Percentiles rank a stretch among this genome's conserved stretches.
Conservation (phyloP, 2,888 invertebrate species). For the Criorhina ranunculi region DNA sequence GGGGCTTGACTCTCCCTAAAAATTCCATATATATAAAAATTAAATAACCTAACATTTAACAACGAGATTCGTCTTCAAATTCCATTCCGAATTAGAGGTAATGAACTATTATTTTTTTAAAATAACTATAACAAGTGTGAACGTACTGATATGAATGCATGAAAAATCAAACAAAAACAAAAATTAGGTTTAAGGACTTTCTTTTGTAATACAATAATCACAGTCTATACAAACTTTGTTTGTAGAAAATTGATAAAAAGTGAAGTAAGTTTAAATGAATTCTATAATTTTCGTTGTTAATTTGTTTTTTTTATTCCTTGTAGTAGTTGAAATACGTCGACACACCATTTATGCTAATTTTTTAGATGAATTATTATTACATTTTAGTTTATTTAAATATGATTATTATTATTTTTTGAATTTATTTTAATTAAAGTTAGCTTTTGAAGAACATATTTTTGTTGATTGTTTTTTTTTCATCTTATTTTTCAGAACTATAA, state of each 20-base stretch:
- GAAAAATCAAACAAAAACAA: conserved; percentile 14
- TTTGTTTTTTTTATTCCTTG: not conserved
- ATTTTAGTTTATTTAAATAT: conserved; percentile 37
- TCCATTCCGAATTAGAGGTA: conserved; percentile 52
- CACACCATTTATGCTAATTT: conserved; percentile 9
- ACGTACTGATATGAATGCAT: conserved; percentile 21
- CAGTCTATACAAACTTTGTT: conserved; percentile 1
- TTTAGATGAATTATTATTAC: conserved; percentile 40
- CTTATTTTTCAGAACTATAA: not conserved
- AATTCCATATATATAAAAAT: conserved; percentile 16
- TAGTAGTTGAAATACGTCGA: conserved; percentile 1
- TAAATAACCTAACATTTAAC: not conserved
- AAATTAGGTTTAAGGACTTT: conserved; percentile 50
- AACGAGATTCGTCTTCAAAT: conserved; percentile 1
- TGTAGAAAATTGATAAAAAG: conserved; percentile 11
- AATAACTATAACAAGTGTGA: conserved; percentile 19
- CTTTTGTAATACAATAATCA: conserved; percentile 29
- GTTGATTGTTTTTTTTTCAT: conserved; percentile 7
- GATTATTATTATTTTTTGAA: conserved; percentile 36
- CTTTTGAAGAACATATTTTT: conserved; percentile 6
- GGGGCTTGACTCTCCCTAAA: conserved; percentile 32
- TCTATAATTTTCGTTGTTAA: not conserved
- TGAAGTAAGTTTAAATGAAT: conserved; percentile 12
- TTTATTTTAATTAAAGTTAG: conserved; percentile 51
- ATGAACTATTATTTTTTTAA: conserved; percentile 24